These are phyloP conservation scores for Thereuonema tuberculata DNA, from an alignment of 1,140 invertebrate genomes.

Conservation along the genomic window DNA sequence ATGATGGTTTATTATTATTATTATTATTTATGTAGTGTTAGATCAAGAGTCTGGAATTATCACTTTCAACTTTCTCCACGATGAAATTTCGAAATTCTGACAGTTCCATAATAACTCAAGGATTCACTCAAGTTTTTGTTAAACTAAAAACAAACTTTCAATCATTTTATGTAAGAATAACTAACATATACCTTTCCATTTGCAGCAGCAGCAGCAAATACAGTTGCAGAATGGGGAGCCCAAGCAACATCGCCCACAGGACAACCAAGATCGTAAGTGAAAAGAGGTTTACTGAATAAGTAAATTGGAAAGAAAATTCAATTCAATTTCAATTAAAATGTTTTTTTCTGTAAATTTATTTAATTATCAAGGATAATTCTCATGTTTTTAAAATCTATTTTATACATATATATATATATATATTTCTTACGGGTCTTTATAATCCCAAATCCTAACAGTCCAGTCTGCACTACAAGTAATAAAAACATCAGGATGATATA, in stretches of 20 bases:
- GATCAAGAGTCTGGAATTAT: no score
- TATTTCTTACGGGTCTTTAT: conserved; percentile 30
- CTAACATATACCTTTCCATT: conserved; percentile 59
- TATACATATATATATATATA: not conserved
- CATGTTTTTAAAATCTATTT: no score
- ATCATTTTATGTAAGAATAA: no score
- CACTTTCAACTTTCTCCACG: no score
- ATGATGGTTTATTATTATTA: no score
- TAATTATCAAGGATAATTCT: no score
- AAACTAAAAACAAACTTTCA: no score
- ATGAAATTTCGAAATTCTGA: no score
- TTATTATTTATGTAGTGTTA: no score
- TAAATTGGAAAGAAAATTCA: conserved; percentile 13
- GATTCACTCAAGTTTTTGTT: no score
- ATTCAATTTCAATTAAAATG: not conserved
- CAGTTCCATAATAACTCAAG: no score
- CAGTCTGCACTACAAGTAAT: conserved; percentile 83
- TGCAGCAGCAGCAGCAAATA: conserved; percentile 80
- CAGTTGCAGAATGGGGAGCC: conserved; percentile 89
- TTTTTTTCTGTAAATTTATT: no score
- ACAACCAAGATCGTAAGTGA: conserved; percentile 79
- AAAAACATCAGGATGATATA: conserved; percentile 71
- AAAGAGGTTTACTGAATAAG: conserved; percentile 60
- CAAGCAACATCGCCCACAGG: conserved; percentile 82
- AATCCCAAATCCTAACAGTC: conserved; percentile 90